Conservation (phyloP, 2,888 invertebrate species). For the Sphaerophoria rueppellii region DNA sequence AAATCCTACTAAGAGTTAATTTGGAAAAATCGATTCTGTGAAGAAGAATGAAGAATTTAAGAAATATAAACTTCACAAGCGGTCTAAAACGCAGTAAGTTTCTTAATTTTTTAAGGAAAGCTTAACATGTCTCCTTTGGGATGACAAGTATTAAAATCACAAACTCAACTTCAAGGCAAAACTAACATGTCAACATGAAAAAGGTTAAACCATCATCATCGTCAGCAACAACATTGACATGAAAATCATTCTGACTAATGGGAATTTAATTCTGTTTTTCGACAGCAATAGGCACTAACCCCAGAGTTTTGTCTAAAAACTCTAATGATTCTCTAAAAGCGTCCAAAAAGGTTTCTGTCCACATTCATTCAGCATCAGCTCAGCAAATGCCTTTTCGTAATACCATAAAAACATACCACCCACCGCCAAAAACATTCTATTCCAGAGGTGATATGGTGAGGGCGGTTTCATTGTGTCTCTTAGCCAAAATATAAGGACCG, state of each 20-base stretch:
- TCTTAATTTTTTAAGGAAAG: background rate
- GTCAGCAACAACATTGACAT: background rate
- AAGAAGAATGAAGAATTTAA: too few relatives aligned
- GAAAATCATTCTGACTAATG: constrained; percentile 17
- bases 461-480: background rate
- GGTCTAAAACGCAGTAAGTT: too few relatives aligned
- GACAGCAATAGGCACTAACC: constrained; percentile 20
- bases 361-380: constrained; percentile 13
- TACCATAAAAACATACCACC: constrained; percentile 27
- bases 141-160: background rate
- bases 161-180: constrained; percentile 17
- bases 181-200: constrained; percentile 33
- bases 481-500: constrained; percentile 5
- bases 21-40: too few relatives aligned
- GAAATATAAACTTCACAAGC: too few relatives aligned
- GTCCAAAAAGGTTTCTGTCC: constrained; percentile 36
- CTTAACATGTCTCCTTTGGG: background rate
- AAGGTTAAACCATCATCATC: constrained; percentile 22
- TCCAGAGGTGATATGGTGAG: background rate
- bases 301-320: constrained; percentile 7
- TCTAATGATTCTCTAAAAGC: constrained; percentile 20
- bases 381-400: constrained; percentile 19
- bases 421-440: background rate
- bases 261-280: constrained; percentile 39
- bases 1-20: too few relatives aligned